Evolutionary conservation across 2,113 vertebrate species (phyloP), one percentile per base, ranked within the genome.

Genomic region (Chionis minor): DNA sequence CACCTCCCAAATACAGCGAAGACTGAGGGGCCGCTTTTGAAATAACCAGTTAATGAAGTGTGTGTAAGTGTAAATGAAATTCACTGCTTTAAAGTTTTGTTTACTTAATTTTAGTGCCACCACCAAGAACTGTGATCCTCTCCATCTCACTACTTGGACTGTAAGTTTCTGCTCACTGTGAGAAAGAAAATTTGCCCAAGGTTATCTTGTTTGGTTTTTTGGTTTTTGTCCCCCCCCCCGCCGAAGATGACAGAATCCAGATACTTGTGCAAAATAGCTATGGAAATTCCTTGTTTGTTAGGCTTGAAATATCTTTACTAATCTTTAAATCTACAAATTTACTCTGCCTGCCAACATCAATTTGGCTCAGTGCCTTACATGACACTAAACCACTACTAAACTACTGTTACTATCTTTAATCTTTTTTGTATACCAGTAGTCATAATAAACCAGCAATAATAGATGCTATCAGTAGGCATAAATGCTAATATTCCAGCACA

Each of bases 351-450:
- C 72, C 84, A 95, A 35, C 47, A 38, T 4, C 52, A 86, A 69
- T 93, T 94, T 97, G 92, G 61, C 88, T 94, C 61, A 12, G 45
- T 85, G 94, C 47, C 77, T 91, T 45, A n/a, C 12, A 26, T 49
- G 32, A 69, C 35, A 69, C 52, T 59, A 71, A 92, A 78, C n/a
- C 9, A 30, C 86, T 51, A 52, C 42, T 90, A 33, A 96, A 80
- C n/a, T 86, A 10, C 47, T 67, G 42, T 51, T 77, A 73, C 51
- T 80, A 12, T 58, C 75, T 40, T 67, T 69, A 55, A 44, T 79
- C 26, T 19, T 71, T 54, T 81, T 40, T 21, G 3, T 55, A 22
- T 52, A 58, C 14, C 12, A 56, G 28, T 44, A 91, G 10, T 74
- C 51, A n/a, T n/a, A 66, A 74, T 49, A 78, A 95, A 65, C 11